Conservation (phyloP, 2,888 invertebrate species). For the Listrodromus nycthemerus region DNA sequence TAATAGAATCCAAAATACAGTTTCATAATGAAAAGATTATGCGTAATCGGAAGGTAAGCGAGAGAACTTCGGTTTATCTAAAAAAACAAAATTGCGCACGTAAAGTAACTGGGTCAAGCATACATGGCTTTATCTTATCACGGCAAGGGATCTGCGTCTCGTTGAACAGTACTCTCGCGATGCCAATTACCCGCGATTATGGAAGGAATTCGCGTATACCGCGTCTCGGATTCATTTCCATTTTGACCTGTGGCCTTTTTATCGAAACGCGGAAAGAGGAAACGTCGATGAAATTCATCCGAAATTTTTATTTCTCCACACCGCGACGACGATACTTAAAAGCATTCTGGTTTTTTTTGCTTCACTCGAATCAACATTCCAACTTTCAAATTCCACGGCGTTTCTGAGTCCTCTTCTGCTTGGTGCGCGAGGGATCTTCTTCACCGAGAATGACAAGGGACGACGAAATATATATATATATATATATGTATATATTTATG, state of each 20-base stretch:
- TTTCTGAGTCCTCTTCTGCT: conserved; percentile 23
- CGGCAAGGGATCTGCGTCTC: conserved; percentile 9
- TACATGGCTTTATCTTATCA: conserved; percentile 56
- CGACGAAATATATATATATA: conserved; percentile 4
- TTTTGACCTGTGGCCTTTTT: conserved; percentile 11
- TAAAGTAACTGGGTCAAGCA: conserved; percentile 47
- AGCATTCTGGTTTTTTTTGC: conserved; percentile 22
- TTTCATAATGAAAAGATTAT: not conserved
- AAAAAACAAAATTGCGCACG: conserved; percentile 12
- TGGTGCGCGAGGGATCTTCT: conserved; percentile 12
- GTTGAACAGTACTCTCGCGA: not conserved
- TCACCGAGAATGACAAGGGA: conserved; percentile 32
- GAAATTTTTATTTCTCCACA: conserved; percentile 19
- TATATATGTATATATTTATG: not conserved
- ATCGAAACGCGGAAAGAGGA: not conserved
- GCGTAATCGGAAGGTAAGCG: not conserved
- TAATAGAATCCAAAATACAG: conserved; percentile 7
- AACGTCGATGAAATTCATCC: conserved; percentile 20
- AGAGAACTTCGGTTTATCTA: conserved; percentile 18
- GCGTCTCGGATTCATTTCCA: not conserved
- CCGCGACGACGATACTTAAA: conserved; percentile 37
- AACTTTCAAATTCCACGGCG: conserved; percentile 51
- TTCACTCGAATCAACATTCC: conserved; percentile 8
- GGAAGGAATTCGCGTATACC: conserved; percentile 10
- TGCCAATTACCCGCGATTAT: conserved; percentile 31